Evolutionary conservation across 2,113 vertebrate species (phyloP).

Genomic region (Ranitomeya imitator): DNA sequence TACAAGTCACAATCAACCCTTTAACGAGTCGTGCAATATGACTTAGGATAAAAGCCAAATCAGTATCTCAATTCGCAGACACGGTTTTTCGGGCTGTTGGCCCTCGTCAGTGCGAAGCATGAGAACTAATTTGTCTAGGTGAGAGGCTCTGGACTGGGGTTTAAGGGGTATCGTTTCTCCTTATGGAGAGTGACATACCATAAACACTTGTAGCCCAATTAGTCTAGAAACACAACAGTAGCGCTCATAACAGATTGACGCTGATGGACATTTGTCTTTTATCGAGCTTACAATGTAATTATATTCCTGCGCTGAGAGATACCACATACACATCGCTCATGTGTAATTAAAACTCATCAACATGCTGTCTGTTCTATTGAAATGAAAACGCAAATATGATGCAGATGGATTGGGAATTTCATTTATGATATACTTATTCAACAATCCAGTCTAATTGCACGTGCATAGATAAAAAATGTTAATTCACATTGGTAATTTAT

Average conservation of each 20-base stretch:
- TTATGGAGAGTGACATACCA: too few relatives aligned
- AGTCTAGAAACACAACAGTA: not conserved
- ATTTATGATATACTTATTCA: not conserved
- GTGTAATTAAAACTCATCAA: conserved; percentile 9
- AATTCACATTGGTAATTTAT: not conserved
- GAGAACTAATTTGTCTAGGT: too few relatives aligned
- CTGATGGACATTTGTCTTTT: not conserved
- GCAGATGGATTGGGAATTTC: not conserved
- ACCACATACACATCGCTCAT: conserved; percentile 3
- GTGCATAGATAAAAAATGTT: not conserved
- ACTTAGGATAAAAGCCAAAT: too few relatives aligned
- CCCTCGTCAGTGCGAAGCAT: too few relatives aligned
- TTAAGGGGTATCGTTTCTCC: too few relatives aligned
- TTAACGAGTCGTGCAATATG: too few relatives aligned
- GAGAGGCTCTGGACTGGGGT: too few relatives aligned
- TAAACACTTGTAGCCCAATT: not conserved
- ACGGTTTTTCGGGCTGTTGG: too few relatives aligned
- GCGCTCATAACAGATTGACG: not conserved
- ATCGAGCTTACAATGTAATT: not conserved
- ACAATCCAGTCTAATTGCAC: not conserved
- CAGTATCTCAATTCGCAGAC: too few relatives aligned
- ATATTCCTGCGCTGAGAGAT: not conserved
- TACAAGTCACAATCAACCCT: too few relatives aligned
- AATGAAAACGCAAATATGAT: not conserved
- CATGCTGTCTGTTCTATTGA: not conserved